phyloP scores from a whole-genome alignment of 1,140 invertebrate genomes.

The Cyrtorhinus lividipennis region DNA sequence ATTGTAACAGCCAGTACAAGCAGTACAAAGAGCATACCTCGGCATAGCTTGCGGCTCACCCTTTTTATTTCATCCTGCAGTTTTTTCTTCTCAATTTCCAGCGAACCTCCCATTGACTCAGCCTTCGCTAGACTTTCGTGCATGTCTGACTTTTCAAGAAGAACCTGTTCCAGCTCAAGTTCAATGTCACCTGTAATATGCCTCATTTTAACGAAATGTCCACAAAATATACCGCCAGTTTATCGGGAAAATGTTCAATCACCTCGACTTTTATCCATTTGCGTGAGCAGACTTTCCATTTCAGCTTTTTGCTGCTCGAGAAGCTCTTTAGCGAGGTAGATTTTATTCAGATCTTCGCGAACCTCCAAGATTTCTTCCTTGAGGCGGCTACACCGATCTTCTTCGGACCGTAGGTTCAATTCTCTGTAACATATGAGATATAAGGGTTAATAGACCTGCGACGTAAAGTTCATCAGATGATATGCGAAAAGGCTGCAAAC shows the following conservation, averaged over 20 bases:
- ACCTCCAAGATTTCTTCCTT: conserved; percentile 55
- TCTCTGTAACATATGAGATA: conserved; percentile 29
- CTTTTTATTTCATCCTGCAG: conserved; percentile 53
- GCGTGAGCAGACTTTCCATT: conserved; percentile 48
- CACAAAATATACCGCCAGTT: neutral
- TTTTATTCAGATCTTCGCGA: conserved; percentile 58
- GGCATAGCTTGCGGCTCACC: conserved; percentile 31
- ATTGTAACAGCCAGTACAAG: conserved; percentile 5
- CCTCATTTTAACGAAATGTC: neutral
- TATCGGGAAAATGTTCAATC: conserved; percentile 11
- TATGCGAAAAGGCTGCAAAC: no score
- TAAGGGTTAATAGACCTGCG: no score
- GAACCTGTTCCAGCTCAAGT: conserved; percentile 51
- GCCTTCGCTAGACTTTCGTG: conserved; percentile 58
- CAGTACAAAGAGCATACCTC: neutral
- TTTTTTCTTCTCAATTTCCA: conserved; percentile 54
- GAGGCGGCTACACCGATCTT: conserved; percentile 57
- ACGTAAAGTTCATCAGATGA: neutral
- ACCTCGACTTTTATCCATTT: conserved; percentile 63
- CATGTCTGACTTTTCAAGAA: conserved; percentile 53
- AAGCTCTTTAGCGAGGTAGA: conserved; percentile 51
- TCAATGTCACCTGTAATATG: conserved; percentile 47
- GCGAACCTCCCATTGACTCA: conserved; percentile 43
- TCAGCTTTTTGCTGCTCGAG: conserved; percentile 66
- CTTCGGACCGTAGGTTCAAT: conserved; percentile 43